phyloP scores from a whole-genome alignment of 2,797 vertebrate genomes.

The Onychomys torridus region DNA sequence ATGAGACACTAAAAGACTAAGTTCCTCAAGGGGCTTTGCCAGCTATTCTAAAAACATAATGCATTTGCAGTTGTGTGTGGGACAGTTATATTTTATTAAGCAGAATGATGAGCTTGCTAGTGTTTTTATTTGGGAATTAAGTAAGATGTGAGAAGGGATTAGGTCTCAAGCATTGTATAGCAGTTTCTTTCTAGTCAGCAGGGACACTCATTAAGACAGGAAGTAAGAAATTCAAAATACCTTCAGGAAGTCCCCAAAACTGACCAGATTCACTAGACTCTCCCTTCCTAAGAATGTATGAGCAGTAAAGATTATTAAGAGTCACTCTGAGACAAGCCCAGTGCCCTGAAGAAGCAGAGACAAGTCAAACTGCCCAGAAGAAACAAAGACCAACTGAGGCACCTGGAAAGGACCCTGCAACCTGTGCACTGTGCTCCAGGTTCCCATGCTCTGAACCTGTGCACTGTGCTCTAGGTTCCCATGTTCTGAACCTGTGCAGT shows the following conservation, averaged over 20 bases:
- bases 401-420: too few species aligned
- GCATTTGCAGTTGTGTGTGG: neutral
- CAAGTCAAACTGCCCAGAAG: neutral
- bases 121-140: neutral
- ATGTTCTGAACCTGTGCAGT: too few species aligned
- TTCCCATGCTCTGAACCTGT: too few species aligned
- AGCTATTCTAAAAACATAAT: neutral
- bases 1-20: neutral
- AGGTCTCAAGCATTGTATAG: neutral
- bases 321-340: neutral
- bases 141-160: neutral
- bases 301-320: neutral
- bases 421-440: too few species aligned
- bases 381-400: neutral
- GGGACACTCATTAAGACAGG: neutral
- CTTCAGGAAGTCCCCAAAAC: neutral
- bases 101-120: neutral
- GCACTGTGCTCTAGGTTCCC: too few species aligned
- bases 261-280: neutral
- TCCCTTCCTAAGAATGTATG: neutral
- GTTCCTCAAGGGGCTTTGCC: neutral
- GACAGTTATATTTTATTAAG: neutral
- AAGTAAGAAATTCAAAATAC: neutral
- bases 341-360: neutral
- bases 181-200: neutral